Base-by-base conservation (phyloP, 2,888 invertebrate genomes). In the Drosophila hamatofila region DNA sequence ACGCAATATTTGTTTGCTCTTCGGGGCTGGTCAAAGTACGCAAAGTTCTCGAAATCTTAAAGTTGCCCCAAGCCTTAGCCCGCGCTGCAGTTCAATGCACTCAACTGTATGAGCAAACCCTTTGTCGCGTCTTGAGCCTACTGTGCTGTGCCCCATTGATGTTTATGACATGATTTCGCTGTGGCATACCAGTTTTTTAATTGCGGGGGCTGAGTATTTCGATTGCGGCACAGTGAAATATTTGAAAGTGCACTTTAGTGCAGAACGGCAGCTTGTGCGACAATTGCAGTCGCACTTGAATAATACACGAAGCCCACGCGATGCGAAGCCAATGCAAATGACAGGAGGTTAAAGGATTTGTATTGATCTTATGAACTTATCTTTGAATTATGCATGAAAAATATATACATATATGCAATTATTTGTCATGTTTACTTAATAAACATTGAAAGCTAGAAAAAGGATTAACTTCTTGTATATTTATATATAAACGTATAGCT, bases 1-100 rank as follows among this genome's bases (percentile, higher is more conserved):
- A 84, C 73, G 81, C 88, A 77, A 88, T 80, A 87, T 89, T 87
- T 86, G 72, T 55, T 55, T 42, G 16, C 18, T 81, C 67, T 48
- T 46, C 46, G 16, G 11, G n/a, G 25, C 23, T 61, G 52, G 63
- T 18, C 49, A 71, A 49, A 49, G 52, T 27, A 55, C 35, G 55
- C 48, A 49, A 27, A 21, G 18, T 18, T 33, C 16, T 49, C 9
- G 8, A 27, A 4, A 41, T 33, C 41, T 75, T 71, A 11, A 18
- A 49, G 48, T 3, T n/a, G 48, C 18, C 25, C 21, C 16, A 18
- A 14, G 5, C 30, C 11, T n/a, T 39, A 39, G 21, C 27, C 14
- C 49, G 8, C 3, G 14, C 49, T 56, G 72, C 67, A 67, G 78
- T 76, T 80, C 77, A 78, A 66, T 80, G 78, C 72, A 66, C 72